A percentile compares a stretch with the other conserved stretches of the same genome.
These are phyloP conservation scores for Semaprochilodus insignis DNA, from an alignment of 2,797 vertebrate species.

Conservation along the genomic window DNA sequence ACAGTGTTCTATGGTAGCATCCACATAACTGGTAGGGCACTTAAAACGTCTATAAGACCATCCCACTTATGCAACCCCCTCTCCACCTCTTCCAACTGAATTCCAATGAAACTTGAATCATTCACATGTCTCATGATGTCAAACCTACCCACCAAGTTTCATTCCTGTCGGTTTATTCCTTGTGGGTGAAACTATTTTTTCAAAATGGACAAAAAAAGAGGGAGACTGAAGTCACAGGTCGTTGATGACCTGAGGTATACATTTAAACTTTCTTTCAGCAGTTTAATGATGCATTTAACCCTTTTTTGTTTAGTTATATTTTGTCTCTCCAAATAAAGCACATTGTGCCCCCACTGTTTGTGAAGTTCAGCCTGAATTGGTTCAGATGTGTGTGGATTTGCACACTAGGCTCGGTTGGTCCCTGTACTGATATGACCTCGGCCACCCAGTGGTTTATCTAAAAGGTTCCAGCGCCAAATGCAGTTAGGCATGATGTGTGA, in stretches of 20 bases:
- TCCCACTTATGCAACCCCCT: too few species aligned
- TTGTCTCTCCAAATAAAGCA: background rate
- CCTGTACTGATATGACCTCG: background rate
- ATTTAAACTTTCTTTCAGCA: background rate
- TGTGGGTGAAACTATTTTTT: too few species aligned
- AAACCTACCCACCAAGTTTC: too few species aligned
- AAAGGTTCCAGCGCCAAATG: conserved; percentile 7
- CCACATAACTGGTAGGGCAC: too few species aligned
- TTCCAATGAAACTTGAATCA: too few species aligned
- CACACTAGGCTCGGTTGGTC: background rate
- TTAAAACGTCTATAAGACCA: too few species aligned
- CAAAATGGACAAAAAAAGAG: too few species aligned
- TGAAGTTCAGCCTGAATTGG: background rate
- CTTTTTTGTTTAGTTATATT: background rate
- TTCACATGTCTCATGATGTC: too few species aligned
- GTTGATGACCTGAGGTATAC: background rate
- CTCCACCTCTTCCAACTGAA: too few species aligned
- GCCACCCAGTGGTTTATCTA: conserved; percentile 15
- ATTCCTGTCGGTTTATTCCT: too few species aligned
- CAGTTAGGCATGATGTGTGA: conserved; percentile 4
- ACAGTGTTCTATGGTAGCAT: too few species aligned
- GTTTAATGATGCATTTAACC: background rate
- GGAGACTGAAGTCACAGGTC: too few species aligned
- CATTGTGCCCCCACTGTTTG: background rate
- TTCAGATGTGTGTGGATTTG: background rate